Evolutionary conservation across 2,797 vertebrate species (phyloP).

Genomic region (Austrolebias charrua): DNA sequence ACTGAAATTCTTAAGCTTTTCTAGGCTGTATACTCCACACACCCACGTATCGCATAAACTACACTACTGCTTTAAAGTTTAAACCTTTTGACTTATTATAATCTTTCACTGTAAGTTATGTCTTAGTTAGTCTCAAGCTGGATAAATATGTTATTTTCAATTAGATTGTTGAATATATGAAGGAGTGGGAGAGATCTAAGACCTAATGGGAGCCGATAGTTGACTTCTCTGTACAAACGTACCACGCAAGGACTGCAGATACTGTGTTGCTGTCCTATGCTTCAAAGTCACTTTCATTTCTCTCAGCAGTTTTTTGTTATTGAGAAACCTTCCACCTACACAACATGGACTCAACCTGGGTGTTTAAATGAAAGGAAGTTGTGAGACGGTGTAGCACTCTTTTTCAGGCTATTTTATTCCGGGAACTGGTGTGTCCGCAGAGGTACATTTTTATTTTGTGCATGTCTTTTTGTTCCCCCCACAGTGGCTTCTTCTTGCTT

Average conservation of each 20-base stretch:
- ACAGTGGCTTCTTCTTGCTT: slow-evolving; percentile 10
- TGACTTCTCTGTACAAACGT: neutral
- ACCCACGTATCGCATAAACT: too few relatives aligned
- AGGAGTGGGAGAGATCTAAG: slow-evolving; percentile 6
- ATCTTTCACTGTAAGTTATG: neutral
- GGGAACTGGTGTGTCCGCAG: slow-evolving; percentile 7
- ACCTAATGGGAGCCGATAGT: neutral
- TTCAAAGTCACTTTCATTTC: slow-evolving; percentile 3
- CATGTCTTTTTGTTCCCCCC: slow-evolving; percentile 4
- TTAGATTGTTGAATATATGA: neutral
- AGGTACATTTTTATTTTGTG: slow-evolving; percentile 14
- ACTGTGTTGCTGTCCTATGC: slow-evolving; percentile 1
- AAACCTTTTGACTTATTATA: too few relatives aligned
- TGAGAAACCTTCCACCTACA: slow-evolving; percentile 22
- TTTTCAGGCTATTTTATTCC: slow-evolving; percentile 14
- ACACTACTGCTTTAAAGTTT: too few relatives aligned
- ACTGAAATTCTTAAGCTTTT: too few relatives aligned
- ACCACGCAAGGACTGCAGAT: neutral
- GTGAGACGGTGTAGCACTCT: neutral
- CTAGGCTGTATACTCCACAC: too few relatives aligned
- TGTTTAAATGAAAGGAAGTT: slow-evolving; percentile 6
- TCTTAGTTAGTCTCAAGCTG: neutral
- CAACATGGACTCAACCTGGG: neutral
- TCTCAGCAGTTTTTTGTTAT: neutral
- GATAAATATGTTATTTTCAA: neutral